A percentile compares a stretch with the other conserved stretches of the same genome.
Conservation (phyloP, 1,140 invertebrate genomes). For the Drosophila santomea region DNA sequence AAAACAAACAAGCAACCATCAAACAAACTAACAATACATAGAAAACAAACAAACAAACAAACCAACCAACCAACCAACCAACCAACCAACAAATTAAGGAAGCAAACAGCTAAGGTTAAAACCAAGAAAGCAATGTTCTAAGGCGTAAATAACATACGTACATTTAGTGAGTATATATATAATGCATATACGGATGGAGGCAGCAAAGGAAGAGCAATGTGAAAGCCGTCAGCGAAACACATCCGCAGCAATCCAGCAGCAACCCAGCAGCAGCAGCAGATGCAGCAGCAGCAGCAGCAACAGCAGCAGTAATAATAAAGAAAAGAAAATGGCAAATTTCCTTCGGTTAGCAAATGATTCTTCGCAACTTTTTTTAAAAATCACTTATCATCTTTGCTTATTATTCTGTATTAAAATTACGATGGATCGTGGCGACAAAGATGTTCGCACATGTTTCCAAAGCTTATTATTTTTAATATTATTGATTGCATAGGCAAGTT, state of each 20-base stretch:
- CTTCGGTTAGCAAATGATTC: slow-evolving; percentile 44
- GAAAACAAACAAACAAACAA: slow-evolving; percentile 3
- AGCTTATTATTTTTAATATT: slow-evolving; percentile 51
- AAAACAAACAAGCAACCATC: slow-evolving; percentile 3
- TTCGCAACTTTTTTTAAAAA: slow-evolving; percentile 18
- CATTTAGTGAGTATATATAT: slow-evolving; percentile 50
- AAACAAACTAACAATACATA: slow-evolving; percentile 8
- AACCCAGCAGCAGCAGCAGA: slow-evolving; percentile 1
- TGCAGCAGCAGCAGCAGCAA: too few species aligned
- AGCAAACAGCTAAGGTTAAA: slow-evolving; percentile 19
- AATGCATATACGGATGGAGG: slow-evolving; percentile 34
- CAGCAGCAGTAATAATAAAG: slow-evolving; percentile 7
- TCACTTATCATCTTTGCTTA: slow-evolving; percentile 24
- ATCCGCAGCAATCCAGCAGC: not conserved
- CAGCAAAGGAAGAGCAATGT: not conserved
- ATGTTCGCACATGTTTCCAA: slow-evolving; percentile 8
- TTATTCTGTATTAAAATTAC: slow-evolving; percentile 26
- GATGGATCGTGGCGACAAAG: slow-evolving; percentile 10
- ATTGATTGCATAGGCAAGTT: slow-evolving; percentile 45
- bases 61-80: not conserved
- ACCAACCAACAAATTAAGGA: slow-evolving; percentile 17
- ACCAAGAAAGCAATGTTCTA: slow-evolving; percentile 38
- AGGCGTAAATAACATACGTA: slow-evolving; percentile 46
- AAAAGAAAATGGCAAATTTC: slow-evolving; percentile 54
- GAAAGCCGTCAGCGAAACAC: slow-evolving; percentile 3